These are phyloP conservation scores for Halisarca cf. caerulea DNA, from an alignment of 37 sponge, comb jelly and placozoan genomes.

Conservation along the genomic window DNA sequence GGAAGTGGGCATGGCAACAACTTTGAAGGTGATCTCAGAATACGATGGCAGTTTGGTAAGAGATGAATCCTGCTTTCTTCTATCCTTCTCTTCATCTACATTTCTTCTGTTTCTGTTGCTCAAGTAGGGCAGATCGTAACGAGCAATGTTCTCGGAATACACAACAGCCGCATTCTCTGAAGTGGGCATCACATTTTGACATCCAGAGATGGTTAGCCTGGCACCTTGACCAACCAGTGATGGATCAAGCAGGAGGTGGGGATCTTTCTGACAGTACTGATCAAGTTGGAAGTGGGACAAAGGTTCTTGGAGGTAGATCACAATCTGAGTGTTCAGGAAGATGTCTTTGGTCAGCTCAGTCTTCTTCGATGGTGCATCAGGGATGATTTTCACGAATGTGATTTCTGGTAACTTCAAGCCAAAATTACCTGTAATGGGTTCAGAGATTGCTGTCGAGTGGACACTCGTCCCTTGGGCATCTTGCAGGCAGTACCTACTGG, in stretches of 20 bases:
- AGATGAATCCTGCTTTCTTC: not conserved
- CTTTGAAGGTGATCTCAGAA: constrained; percentile 21
- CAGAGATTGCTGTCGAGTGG: constrained; percentile 52
- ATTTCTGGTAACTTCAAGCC: constrained; percentile 71
- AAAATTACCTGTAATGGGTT: constrained; percentile 63
- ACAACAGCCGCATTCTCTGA: constrained; percentile 59
- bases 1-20: constrained; percentile 9
- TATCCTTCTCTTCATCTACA: not conserved
- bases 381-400: constrained; percentile 37
- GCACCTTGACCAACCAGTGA: constrained; percentile 26
- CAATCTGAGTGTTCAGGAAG: constrained; percentile 45
- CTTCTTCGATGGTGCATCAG: not conserved
- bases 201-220: constrained; percentile 55
- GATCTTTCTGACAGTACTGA: constrained; percentile 53
- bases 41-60: not conserved
- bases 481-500: constrained; percentile 62
- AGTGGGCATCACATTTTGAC: constrained; percentile 72
- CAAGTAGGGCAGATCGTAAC: not conserved
- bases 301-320: constrained; percentile 57
- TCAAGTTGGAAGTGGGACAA: constrained; percentile 66
- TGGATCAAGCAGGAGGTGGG: constrained; percentile 41
- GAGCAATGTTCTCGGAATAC: constrained; percentile 42
- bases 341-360: not conserved
- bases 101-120: constrained; percentile 2
- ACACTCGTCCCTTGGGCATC: constrained; percentile 47